Conservation (phyloP, 2,888 invertebrate species). For the Carpatolechia fugitivella region DNA sequence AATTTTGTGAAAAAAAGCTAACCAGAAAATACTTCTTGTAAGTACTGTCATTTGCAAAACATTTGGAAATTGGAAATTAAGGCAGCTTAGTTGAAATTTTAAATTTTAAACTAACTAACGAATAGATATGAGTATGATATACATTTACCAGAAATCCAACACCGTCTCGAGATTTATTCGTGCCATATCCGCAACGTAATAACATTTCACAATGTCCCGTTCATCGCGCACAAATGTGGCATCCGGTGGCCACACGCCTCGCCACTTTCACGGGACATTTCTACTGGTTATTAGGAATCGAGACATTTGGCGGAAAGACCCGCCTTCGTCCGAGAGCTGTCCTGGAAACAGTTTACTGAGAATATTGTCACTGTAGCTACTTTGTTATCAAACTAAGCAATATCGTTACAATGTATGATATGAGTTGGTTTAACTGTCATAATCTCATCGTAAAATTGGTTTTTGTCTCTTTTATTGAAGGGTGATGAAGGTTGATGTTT, state of each 20-base stretch:
- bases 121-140: neutral
- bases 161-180: constrained; percentile 15
- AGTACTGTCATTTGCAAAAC: no score
- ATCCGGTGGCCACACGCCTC: constrained; percentile 66
- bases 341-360: constrained; percentile 49
- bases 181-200: constrained; percentile 18
- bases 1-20: no score
- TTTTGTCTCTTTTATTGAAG: no score
- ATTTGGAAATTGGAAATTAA: no score
- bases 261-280: constrained; percentile 50
- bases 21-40: no score
- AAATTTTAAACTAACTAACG: neutral
- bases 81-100: no score
- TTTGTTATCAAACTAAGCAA: neutral
- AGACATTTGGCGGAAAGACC: constrained; percentile 53
- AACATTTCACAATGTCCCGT: constrained; percentile 36
- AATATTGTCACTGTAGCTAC: constrained; percentile 46
- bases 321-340: constrained; percentile 36
- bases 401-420: no score
- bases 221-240: constrained; percentile 29
- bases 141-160: constrained; percentile 7
- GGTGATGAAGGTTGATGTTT: no score
- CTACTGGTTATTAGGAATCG: constrained; percentile 50
- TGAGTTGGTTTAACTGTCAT: neutral
- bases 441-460: neutral